These are phyloP conservation scores for Oscheius sp. DNA, from an alignment of 2,888 invertebrate genomes.

Conservation along the genomic window DNA sequence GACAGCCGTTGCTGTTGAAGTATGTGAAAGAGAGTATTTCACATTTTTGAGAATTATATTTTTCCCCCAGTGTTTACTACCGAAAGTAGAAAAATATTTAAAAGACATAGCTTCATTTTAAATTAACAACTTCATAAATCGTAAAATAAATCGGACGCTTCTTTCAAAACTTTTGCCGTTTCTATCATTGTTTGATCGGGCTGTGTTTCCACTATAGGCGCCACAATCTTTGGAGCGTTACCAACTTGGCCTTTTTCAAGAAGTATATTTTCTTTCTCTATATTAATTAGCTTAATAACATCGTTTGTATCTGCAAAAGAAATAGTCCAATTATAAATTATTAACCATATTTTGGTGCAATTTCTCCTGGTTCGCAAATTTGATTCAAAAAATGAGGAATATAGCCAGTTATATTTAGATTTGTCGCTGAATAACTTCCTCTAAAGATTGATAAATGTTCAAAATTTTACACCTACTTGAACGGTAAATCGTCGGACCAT, in stretches of 20 bases:
- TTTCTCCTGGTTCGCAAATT: neutral
- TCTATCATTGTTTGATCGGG: too few species aligned
- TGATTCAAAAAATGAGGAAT: neutral
- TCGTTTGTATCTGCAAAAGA: too few species aligned
- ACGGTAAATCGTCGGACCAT: slow-evolving; percentile 1
- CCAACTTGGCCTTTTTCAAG: neutral
- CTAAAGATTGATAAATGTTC: neutral
- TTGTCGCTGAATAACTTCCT: neutral
- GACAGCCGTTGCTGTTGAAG: neutral
- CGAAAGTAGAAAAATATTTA: neutral
- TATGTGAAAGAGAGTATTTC: neutral
- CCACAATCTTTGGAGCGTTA: neutral
- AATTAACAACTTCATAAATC: neutral
- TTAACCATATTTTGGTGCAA: neutral
- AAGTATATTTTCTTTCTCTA: neutral
- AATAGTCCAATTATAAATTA: neutral
- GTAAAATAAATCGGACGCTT: neutral
- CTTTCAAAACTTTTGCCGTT: neutral
- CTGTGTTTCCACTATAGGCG: too few species aligned
- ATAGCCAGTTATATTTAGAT: neutral
- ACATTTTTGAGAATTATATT: neutral
- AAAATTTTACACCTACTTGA: neutral
- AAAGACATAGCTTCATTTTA: neutral
- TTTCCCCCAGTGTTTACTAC: neutral
- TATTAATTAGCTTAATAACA: too few species aligned